Evolutionary conservation across 2,113 vertebrate species (phyloP).

Genomic region (Illadopsis cleaveri): DNA sequence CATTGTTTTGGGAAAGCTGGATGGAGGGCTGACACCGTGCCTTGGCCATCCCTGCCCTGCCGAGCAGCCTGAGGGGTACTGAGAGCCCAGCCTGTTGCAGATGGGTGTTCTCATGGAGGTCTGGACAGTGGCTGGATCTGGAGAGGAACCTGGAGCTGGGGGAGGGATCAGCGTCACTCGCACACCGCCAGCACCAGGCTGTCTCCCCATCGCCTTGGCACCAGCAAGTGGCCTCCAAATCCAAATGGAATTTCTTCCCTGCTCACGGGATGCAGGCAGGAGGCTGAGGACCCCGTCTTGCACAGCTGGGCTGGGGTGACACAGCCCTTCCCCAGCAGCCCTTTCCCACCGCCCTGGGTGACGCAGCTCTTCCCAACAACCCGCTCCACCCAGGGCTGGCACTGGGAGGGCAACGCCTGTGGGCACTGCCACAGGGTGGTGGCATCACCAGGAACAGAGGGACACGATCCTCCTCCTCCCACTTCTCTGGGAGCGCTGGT

Average conservation of each 20-base stretch:
- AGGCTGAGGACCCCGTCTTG: not conserved
- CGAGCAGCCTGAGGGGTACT: not conserved
- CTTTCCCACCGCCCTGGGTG: not conserved
- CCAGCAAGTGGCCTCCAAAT: not conserved
- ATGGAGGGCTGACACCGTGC: rapidly evolving
- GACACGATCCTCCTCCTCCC: not conserved
- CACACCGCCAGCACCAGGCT: rapidly evolving
- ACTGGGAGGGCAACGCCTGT: not conserved
- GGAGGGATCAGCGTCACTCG: not conserved
- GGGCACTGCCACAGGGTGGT: not conserved
- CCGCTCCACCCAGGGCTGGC: not conserved
- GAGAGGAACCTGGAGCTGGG: not conserved
- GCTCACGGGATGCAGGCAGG: not conserved
- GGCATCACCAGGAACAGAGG: not conserved
- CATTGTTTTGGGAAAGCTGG: not conserved
- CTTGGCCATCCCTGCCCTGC: not conserved
- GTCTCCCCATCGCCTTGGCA: not conserved
- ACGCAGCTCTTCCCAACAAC: not conserved
- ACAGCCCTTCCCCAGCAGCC: not conserved
- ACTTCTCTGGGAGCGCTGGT: not conserved
- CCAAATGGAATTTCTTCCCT: not conserved
- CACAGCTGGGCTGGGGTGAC: not conserved
- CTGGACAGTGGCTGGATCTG: not conserved
- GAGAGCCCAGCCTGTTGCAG: not conserved
- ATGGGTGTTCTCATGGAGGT: rapidly evolving